phyloP scores from a whole-genome alignment of 2,888 invertebrate species.

The Orthosia gothica region DNA sequence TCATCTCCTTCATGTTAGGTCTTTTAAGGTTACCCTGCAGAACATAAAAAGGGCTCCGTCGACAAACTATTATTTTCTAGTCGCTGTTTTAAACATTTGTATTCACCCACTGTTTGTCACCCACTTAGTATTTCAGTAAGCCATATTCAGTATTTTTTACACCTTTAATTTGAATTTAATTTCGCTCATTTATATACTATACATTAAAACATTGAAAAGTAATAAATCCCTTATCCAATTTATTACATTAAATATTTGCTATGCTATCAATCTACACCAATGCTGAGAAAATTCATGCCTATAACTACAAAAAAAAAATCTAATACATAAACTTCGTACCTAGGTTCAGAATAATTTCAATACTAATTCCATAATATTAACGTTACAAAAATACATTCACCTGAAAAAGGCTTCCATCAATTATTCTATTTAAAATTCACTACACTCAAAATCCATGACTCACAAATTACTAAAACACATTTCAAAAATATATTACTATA shows the following conservation, averaged over 20 bases:
- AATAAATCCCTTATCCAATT: neutral
- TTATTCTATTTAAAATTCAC: slow-evolving; percentile 18
- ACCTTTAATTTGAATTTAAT: no score
- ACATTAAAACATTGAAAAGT: neutral
- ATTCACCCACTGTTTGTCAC: no score
- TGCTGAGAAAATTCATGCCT: slow-evolving; percentile 5
- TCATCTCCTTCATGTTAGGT: no score
- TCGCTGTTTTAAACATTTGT: no score
- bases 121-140: no score
- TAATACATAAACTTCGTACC: neutral
- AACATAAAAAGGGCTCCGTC: no score
- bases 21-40: no score
- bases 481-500: slow-evolving; percentile 22
- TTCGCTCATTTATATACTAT: no score
- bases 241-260: neutral
- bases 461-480: slow-evolving; percentile 33
- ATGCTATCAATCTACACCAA: slow-evolving; percentile 14
- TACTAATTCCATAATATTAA: slow-evolving; percentile 10
- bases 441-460: slow-evolving; percentile 39
- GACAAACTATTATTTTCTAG: no score
- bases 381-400: slow-evolving; percentile 46
- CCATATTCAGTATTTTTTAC: no score
- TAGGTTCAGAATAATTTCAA: slow-evolving; percentile 10
- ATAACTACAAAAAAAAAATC: slow-evolving; percentile 6
- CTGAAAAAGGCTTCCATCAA: slow-evolving; percentile 40